phyloP scores from a whole-genome alignment of 2,113 vertebrate species.

The Plectropomus leopardus region DNA sequence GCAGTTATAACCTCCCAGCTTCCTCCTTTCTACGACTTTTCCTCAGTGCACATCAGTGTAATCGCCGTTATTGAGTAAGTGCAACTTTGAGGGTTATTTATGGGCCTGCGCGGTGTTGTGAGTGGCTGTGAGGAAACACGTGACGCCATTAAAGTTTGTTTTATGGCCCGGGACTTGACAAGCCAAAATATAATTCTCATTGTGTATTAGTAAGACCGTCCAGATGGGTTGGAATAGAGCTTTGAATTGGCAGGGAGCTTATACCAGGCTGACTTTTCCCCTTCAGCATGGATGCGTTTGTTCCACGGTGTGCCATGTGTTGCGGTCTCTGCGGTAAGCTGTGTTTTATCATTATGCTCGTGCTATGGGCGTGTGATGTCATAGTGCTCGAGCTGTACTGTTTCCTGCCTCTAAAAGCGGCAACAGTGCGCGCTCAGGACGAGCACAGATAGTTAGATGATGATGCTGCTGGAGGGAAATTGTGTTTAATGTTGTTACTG shows the following conservation, averaged over 20 bases:
- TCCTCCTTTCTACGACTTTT: constrained; percentile 61
- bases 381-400: constrained; percentile 25
- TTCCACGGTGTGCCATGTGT: constrained; percentile 76
- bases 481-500: constrained; percentile 4
- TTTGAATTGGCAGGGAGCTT: constrained; percentile 87
- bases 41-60: constrained; percentile 79
- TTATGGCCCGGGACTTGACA: constrained; percentile 99
- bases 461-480: constrained; percentile 20
- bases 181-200: constrained; percentile 99
- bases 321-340: constrained; percentile 89
- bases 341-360: constrained; percentile 73
- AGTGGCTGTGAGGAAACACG: constrained; percentile 98
- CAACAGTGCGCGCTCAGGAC: constrained; percentile 38
- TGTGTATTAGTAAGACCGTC: constrained; percentile 99
- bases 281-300: constrained; percentile 75
- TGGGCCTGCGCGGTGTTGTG: constrained; percentile 93
- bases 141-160: constrained; percentile 99
- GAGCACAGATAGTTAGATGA: not conserved
- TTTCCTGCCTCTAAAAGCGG: constrained; percentile 71
- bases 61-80: constrained; percentile 87
- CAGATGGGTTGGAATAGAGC: constrained; percentile 95
- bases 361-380: constrained; percentile 80
- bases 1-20: constrained; percentile 19
- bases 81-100: constrained; percentile 99
- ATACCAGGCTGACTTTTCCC: constrained; percentile 78